Evolutionary conservation across 2,888 invertebrate species (phyloP).

Genomic region (Sialis lutaria): DNA sequence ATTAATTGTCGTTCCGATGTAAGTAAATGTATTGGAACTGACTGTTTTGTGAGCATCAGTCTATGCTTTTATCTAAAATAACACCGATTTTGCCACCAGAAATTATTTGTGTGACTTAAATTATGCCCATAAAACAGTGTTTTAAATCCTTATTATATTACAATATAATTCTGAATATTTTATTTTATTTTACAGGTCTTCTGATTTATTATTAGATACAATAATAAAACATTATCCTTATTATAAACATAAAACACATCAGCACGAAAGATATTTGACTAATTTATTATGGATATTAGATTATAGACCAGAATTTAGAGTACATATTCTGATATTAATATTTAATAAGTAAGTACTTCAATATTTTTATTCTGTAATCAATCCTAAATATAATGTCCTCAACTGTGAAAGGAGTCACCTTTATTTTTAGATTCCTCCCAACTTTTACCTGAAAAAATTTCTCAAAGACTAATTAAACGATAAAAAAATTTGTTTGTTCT

Average conservation of each 20-base stretch:
- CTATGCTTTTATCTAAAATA: too few species aligned
- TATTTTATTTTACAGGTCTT: conserved; percentile 40
- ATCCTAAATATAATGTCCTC: background rate
- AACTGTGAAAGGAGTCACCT: background rate
- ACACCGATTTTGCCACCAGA: too few species aligned
- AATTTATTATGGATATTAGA: conserved; percentile 60
- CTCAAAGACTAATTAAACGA: background rate
- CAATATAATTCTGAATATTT: too few species aligned
- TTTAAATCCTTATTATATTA: too few species aligned
- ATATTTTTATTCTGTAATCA: background rate
- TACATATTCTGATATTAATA: conserved; percentile 53
- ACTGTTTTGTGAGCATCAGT: background rate
- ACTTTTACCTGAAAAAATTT: background rate
- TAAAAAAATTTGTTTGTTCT: too few species aligned
- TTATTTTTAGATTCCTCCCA: background rate
- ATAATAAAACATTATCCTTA: conserved; percentile 59
- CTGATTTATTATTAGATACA: conserved; percentile 45
- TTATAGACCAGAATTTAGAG: conserved; percentile 53
- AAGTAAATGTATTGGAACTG: conserved; percentile 17
- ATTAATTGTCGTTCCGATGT: conserved; percentile 39
- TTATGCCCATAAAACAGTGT: too few species aligned
- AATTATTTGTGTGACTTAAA: too few species aligned
- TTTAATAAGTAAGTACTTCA: conserved; percentile 47
- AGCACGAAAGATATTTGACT: conserved; percentile 57
- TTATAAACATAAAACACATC: conserved; percentile 43